phyloP scores from a whole-genome alignment of 2,888 invertebrate genomes.

The Acanthosepion lycidas region DNA sequence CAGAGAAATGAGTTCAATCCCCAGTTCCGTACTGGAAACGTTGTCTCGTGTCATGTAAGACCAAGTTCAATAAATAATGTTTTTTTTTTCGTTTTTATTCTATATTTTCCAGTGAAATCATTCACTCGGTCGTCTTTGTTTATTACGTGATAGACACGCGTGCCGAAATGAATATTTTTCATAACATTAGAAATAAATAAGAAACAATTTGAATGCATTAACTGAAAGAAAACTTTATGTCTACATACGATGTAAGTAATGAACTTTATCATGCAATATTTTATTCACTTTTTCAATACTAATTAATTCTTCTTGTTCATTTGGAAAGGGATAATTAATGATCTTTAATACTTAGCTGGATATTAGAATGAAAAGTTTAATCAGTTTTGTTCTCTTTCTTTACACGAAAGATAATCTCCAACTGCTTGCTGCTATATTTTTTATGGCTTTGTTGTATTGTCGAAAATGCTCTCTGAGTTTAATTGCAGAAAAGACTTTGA shows the following conservation, averaged over 20 bases:
- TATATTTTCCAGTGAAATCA: not conserved
- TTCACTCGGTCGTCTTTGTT: not conserved
- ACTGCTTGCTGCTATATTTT: not conserved
- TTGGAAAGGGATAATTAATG: not conserved
- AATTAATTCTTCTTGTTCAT: not conserved
- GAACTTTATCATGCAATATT: not conserved
- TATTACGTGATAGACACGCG: not conserved
- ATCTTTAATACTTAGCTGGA: not conserved
- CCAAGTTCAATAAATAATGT: not conserved
- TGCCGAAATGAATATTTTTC: not conserved
- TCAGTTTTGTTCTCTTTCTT: not conserved
- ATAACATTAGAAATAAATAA: not conserved
- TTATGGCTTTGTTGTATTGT: not conserved
- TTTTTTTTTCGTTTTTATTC: not conserved
- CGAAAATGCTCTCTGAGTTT: no score
- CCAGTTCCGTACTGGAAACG: not conserved
- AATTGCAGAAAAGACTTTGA: no score
- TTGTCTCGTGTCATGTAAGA: not conserved
- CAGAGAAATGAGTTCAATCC: no score
- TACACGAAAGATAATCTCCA: constrained; percentile 7
- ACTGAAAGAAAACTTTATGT: not conserved
- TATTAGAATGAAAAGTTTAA: not conserved
- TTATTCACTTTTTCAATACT: not conserved
- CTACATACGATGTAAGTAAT: not conserved
- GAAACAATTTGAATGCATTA: not conserved